phyloP scores from a whole-genome alignment of 2,113 vertebrate genomes.

The Nycticryphes semicollaris region DNA sequence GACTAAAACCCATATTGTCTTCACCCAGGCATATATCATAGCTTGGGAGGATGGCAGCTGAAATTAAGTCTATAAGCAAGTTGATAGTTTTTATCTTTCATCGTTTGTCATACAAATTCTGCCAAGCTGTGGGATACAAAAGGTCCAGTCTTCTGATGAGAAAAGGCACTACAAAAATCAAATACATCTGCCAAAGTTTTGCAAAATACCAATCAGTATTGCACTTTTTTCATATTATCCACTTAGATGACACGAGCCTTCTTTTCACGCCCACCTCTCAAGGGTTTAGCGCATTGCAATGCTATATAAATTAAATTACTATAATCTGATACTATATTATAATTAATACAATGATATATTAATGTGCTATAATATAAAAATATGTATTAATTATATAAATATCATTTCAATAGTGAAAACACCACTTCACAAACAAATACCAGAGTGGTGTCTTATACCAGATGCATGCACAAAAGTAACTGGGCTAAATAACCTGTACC shows the following conservation, averaged over 20 bases:
- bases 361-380: neutral
- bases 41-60: neutral
- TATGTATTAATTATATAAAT: neutral
- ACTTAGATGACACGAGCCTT: neutral
- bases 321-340: neutral
- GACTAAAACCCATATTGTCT: neutral
- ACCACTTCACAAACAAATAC: neutral
- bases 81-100: neutral
- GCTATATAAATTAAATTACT: neutral
- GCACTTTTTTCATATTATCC: neutral
- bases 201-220: neutral
- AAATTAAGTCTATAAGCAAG: neutral
- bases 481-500: neutral
- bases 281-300: neutral
- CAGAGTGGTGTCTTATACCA: neutral
- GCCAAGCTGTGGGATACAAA: neutral
- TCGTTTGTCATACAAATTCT: neutral
- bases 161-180: neutral
- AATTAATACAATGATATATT: no score
- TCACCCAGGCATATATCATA: neutral
- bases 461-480: neutral
- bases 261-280: neutral
- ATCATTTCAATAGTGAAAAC: neutral
- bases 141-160: neutral
- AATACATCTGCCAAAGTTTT: neutral